These are phyloP conservation scores for Actias luna DNA, from an alignment of 2,888 invertebrate genomes.

Conservation along the genomic window DNA sequence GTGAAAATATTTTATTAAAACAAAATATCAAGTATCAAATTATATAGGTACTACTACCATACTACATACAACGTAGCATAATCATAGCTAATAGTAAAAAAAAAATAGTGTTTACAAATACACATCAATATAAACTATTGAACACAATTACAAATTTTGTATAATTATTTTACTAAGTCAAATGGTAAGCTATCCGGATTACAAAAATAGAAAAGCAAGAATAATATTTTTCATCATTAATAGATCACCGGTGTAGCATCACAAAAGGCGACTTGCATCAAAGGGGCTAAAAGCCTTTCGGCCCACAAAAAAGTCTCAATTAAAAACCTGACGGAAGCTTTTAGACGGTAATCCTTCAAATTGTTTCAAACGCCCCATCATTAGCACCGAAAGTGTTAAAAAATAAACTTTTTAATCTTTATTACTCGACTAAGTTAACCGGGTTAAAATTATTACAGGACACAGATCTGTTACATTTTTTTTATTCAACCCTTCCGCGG, in stretches of 20 bases:
- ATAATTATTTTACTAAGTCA: constrained; percentile 3
- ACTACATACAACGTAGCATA: too few species aligned
- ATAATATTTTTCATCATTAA: constrained; percentile 72
- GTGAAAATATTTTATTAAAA: too few species aligned
- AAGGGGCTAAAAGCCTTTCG: constrained; percentile 80
- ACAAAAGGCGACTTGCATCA: constrained; percentile 67
- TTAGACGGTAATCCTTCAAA: constrained; percentile 82
- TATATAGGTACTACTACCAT: too few species aligned
- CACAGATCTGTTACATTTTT: constrained; percentile 70
- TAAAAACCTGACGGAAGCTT: constrained; percentile 82
- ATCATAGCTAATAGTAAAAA: too few species aligned
- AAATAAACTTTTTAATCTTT: constrained; percentile 82
- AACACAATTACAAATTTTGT: not conserved
- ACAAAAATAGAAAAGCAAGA: constrained; percentile 30
- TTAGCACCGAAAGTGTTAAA: constrained; percentile 82
- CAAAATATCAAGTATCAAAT: too few species aligned
- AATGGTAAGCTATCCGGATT: constrained; percentile 5
- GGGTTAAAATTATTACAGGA: constrained; percentile 79
- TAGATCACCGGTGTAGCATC: constrained; percentile 69
- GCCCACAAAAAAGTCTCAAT: constrained; percentile 81
- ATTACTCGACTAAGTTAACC: constrained; percentile 79
- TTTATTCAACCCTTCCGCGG: constrained; percentile 66
- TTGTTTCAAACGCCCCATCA: constrained; percentile 82
- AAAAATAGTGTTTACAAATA: too few species aligned
- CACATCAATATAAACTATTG: not conserved